Evolutionary conservation across 2,113 vertebrate species (phyloP), one percentile per base, ranked within the genome.

Genomic region (Petaurus breviceps): DNA sequence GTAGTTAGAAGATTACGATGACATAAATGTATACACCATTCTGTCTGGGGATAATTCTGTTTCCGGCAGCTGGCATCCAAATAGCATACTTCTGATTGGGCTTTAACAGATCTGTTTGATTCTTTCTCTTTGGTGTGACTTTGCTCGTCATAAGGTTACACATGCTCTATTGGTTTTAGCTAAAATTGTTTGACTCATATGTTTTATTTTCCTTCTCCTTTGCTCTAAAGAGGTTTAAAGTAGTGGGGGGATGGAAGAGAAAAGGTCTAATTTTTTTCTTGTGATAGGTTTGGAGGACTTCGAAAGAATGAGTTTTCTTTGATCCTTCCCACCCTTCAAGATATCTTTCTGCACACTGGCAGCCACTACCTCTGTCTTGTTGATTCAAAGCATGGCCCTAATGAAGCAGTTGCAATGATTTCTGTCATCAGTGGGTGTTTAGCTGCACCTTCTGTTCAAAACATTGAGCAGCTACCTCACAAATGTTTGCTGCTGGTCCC

Each of bases 221-320:
- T 95, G 89, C 93, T 96, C 54, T 92, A 92, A 92, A 89, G 47
- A 92, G 92, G 94, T 96, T 93, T 94, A 95, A 93, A 94, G 96
- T 97, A 47, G 90, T 94, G 95, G 51, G 90, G 89, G 77, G 93
- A 94, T 95, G 12, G 47, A 90, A 97, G 93, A 95, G 49, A 96
- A 97, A 92, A 92, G 89, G 95, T 95, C 96, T 96, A 94, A 96
- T 77, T 93, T 94, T 50, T 96, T 96, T 97, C 94, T 61, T 97
- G 95, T 68, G 68, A 93, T 93, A 94, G 93, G 43, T 25, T 89
- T 93, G 94, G 49, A 53, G 77, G 16, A 94, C 52, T 95, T 77
- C 95, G 43, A n/a, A 54, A 94, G 52, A 90, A 51, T 31, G 90
- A 95, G 89, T 96, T 89, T 94, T 43, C 37, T 94, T 92, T 96